Evolutionary conservation across 1,140 invertebrate species (phyloP), one percentile per base, ranked within the genome.

Genomic region (Hycleus cichorii): DNA sequence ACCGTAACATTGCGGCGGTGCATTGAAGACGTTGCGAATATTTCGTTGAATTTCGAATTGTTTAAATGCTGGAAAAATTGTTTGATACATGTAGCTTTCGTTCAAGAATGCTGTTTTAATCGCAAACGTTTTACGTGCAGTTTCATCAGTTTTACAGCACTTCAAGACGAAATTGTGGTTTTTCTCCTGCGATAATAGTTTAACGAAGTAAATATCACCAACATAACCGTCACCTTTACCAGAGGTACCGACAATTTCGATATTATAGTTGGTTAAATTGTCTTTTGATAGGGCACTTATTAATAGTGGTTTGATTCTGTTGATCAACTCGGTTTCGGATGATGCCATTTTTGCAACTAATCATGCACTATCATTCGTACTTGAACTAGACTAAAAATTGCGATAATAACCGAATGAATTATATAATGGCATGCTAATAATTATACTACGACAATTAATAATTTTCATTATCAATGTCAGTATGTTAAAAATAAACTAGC

Each of bases 1-100:
- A n/a, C 65, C 69, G 8, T 73, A 74, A 53, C 74, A 79, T 32
- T 69, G 71, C 3, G 77, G 69, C 52, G 69, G 66, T 42, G 68
- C 66, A 48, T 60, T 50, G 24, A 77, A 73, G 6, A 27, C 10
- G 3, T 26, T 12, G 12, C 12, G n/a, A 32, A 39, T n/a, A 4
- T 42, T 25, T 9, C n/a, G 18, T 24, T 53, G 7, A 4, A 27
- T n/a, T 39, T 53, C 42, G 11, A 53, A 53, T 45, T 45, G 3
- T 4, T 11, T 11, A 27, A 53, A 53, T 45, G 40, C 11, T 11
- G 50, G 50, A 18, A 40, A 11, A 2, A 53, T 7, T 7, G 10
- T 45, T 6, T 46, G 5, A 24, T 25, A 53, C 32, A 45, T 11
- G 18, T 25, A 53, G 9, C 46, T 53, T 44, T 53, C 50, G 11